Evolutionary conservation across 1,140 invertebrate genomes (phyloP).

Genomic region (Ceratitis capitata): DNA sequence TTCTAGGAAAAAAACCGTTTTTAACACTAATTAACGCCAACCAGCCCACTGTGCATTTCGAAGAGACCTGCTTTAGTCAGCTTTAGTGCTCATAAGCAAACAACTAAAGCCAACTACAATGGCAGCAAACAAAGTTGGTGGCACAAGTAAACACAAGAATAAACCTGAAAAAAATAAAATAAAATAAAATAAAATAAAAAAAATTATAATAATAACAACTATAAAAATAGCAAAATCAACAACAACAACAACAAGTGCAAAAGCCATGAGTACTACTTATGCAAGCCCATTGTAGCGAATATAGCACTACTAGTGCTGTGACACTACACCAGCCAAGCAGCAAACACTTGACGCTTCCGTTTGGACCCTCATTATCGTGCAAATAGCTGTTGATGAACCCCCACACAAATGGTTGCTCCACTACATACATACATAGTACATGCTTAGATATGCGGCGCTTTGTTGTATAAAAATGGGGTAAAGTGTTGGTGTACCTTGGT

Average conservation of each 20-base stretch:
- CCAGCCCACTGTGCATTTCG: not conserved
- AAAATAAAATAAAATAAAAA: not conserved
- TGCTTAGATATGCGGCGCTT: too few relatives aligned
- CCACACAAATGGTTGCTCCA: not conserved
- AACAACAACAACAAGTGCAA: not conserved
- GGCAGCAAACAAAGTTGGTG: not conserved
- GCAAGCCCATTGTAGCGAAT: not conserved
- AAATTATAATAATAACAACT: too few relatives aligned
- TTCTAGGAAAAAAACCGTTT: too few relatives aligned
- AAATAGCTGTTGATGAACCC: not conserved
- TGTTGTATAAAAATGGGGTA: not conserved
- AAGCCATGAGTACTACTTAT: not conserved
- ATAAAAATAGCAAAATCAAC: not conserved
- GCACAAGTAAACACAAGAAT: not conserved
- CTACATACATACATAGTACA: too few relatives aligned
- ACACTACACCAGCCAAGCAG: not conserved
- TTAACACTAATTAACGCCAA: not conserved
- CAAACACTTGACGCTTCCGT: constrained; percentile 3
- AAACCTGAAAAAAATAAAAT: not conserved
- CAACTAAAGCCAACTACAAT: constrained; percentile 7
- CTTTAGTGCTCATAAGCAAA: not conserved
- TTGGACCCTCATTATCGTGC: constrained; percentile 13
- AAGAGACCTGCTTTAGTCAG: not conserved
- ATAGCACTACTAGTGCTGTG: not conserved
- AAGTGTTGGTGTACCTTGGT: not conserved